Evolutionary conservation across 1,140 invertebrate genomes (phyloP).

Genomic region (Drosophila mayri): DNA sequence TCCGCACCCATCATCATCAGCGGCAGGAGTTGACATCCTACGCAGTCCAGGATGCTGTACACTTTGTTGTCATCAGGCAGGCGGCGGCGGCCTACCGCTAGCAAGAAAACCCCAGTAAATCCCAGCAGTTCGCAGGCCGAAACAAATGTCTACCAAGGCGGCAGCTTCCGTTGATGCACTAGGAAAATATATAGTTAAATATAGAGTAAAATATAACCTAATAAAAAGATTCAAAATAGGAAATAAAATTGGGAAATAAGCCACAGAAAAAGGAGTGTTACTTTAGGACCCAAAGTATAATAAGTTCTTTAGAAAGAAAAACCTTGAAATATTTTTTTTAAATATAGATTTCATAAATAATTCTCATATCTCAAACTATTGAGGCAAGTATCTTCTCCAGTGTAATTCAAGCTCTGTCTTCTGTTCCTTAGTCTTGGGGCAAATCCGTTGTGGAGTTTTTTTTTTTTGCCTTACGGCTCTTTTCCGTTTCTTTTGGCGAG

Average conservation of each 20-base stretch:
- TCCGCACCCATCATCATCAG: slow-evolving; percentile 24
- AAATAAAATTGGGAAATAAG: not conserved
- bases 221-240: not conserved
- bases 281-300: not conserved
- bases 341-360: not conserved
- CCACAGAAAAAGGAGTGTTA: too few species aligned
- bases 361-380: not conserved
- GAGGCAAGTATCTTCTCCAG: not conserved
- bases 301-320: too few species aligned
- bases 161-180: slow-evolving; percentile 49
- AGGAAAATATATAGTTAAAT: slow-evolving; percentile 3
- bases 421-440: slow-evolving; percentile 30
- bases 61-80: slow-evolving; percentile 61
- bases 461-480: slow-evolving; percentile 15
- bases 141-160: slow-evolving; percentile 75
- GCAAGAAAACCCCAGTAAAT: slow-evolving; percentile 2
- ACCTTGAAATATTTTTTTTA: too few species aligned
- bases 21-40: slow-evolving; percentile 52
- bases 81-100: slow-evolving; percentile 13
- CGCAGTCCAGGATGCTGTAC: slow-evolving; percentile 45
- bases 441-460: slow-evolving; percentile 65
- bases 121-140: slow-evolving; percentile 29
- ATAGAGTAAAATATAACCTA: not conserved
- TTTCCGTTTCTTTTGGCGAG: slow-evolving; percentile 52
- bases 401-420: slow-evolving; percentile 29